These are phyloP conservation scores for Calliphora vicina DNA, from an alignment of 1,140 invertebrate species.

Conservation along the genomic window DNA sequence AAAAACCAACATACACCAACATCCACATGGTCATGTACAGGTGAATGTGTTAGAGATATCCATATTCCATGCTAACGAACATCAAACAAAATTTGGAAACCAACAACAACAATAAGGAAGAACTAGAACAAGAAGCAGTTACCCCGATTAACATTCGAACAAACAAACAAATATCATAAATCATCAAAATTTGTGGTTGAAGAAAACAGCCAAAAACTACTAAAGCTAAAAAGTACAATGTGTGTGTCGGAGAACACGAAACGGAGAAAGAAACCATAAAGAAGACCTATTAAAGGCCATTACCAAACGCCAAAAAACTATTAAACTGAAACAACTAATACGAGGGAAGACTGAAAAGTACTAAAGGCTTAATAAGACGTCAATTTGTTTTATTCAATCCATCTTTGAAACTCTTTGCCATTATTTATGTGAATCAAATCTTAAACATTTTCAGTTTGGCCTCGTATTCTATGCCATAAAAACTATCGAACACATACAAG, in stretches of 20 bases:
- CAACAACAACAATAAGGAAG: background rate
- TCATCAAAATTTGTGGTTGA: constrained; percentile 21
- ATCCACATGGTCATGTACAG: too few species aligned
- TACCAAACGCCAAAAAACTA: constrained; percentile 1
- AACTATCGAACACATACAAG: background rate
- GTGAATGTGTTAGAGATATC: too few species aligned
- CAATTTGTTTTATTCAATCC: too few species aligned
- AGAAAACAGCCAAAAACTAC: background rate
- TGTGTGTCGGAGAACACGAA: background rate
- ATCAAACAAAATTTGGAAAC: background rate
- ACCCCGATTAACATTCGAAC: too few species aligned
- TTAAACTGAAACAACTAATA: background rate
- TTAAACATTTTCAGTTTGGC: too few species aligned
- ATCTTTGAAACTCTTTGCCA: too few species aligned
- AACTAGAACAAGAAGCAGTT: background rate
- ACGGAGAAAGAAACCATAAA: constrained; percentile 14
- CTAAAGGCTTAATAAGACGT: too few species aligned
- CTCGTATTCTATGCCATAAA: too few species aligned
- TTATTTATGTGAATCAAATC: too few species aligned
- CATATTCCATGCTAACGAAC: background rate
- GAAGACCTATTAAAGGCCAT: constrained; percentile 11
- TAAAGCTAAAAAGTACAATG: background rate
- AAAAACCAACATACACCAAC: too few species aligned
- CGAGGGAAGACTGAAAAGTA: too few species aligned
- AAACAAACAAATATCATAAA: constrained; percentile 3